Evolutionary conservation across 2,113 vertebrate genomes (phyloP).

Genomic region (Suncus etruscus): DNA sequence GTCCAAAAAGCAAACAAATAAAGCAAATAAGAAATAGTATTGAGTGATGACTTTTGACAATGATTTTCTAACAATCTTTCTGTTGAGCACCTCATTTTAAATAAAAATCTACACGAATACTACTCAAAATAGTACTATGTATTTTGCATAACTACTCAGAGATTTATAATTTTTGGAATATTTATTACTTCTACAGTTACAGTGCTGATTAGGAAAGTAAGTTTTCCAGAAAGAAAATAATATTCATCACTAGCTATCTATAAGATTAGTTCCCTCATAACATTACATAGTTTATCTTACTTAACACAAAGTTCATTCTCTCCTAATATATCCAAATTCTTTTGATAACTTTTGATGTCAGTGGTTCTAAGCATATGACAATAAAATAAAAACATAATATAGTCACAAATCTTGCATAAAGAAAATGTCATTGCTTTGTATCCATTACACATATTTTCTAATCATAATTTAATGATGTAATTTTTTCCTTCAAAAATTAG

Average conservation of each 20-base stretch:
- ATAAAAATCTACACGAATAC: background rate
- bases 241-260: background rate
- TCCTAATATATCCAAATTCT: background rate
- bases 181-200: conserved; percentile 20
- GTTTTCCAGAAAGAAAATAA: conserved; percentile 13
- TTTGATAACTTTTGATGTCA: background rate
- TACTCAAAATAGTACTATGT: conserved; percentile 13
- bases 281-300: background rate
- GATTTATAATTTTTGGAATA: conserved; percentile 5
- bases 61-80: conserved; percentile 47
- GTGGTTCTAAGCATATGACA: background rate
- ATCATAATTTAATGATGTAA: background rate
- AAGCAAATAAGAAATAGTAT: background rate
- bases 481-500: conserved; percentile 38
- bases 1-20: too few species aligned
- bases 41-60: conserved; percentile 1
- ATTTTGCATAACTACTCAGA: conserved; percentile 22
- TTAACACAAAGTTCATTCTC: background rate
- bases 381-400: background rate
- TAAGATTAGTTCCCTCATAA: conserved; percentile 25
- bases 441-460: background rate
- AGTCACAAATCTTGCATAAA: background rate
- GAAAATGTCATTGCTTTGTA: background rate
- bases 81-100: conserved; percentile 39
- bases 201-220: conserved; percentile 27